phyloP scores from a whole-genome alignment of 2,797 vertebrate genomes.

The Falco concolor region DNA sequence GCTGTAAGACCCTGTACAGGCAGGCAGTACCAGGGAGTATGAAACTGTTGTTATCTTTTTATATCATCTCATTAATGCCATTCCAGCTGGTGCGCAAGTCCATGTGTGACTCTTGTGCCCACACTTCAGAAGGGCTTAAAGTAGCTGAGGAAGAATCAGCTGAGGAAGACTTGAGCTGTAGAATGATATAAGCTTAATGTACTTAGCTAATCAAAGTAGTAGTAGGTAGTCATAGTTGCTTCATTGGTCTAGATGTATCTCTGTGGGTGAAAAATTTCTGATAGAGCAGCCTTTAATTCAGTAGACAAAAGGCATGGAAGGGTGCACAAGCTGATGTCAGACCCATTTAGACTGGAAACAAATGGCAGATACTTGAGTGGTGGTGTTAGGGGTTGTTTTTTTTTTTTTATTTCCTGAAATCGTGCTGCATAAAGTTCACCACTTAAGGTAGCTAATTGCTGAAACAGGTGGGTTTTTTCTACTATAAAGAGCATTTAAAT shows the following conservation, averaged over 20 bases:
- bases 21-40: neutral
- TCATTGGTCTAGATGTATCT: neutral
- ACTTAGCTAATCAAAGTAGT: neutral
- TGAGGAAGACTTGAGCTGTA: neutral
- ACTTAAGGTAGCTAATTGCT: neutral
- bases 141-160: neutral
- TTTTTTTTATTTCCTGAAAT: neutral
- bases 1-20: neutral
- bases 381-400: neutral
- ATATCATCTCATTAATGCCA: neutral
- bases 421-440: neutral
- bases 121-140: neutral
- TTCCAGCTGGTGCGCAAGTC: neutral
- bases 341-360: neutral
- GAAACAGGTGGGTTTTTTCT: neutral
- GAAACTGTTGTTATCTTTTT: neutral
- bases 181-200: neutral
- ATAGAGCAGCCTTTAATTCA: neutral
- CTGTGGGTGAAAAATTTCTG: neutral
- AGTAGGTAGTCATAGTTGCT: neutral
- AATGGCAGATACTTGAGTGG: neutral
- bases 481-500: neutral
- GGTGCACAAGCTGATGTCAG: neutral
- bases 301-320: neutral
- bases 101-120: neutral